Conservation (phyloP, 2,888 invertebrate species). For the Neuroscelio doddi region DNA sequence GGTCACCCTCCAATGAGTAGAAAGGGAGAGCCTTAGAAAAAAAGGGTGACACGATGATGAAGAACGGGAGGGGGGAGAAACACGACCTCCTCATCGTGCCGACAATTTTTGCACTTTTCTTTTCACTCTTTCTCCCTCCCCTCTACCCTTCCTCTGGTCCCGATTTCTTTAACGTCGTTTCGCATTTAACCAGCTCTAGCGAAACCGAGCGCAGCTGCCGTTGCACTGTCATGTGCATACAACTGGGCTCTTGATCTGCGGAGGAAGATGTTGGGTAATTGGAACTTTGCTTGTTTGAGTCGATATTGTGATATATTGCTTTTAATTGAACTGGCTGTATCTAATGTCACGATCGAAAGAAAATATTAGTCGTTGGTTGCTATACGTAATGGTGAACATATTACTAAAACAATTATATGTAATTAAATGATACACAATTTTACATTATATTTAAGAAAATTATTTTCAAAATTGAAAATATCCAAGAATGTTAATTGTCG, state of each 20-base stretch:
- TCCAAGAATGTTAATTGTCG: too few relatives aligned
- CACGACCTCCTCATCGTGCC: conserved; percentile 26
- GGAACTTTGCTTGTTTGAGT: conserved; percentile 40
- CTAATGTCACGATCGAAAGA: neutral
- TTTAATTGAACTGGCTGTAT: conserved; percentile 13
- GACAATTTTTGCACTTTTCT: conserved; percentile 37
- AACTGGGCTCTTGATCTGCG: conserved; percentile 44
- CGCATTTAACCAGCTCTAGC: conserved; percentile 42
- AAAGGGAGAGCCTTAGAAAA: conserved; percentile 13
- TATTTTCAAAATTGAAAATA: too few relatives aligned
- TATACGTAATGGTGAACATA: too few relatives aligned
- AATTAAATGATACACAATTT: too few relatives aligned
- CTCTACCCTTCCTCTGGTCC: neutral
- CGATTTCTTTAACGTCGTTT: conserved; percentile 42
- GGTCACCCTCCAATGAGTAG: conserved; percentile 27
- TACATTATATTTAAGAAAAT: too few relatives aligned
- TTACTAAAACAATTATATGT: too few relatives aligned
- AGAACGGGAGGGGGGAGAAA: neutral
- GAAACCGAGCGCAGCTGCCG: conserved; percentile 42
- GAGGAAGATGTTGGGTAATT: conserved; percentile 45
- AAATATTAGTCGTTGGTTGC: too few relatives aligned
- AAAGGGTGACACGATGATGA: neutral
- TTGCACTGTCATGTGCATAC: conserved; percentile 44
- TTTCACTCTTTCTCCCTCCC: conserved; percentile 16
- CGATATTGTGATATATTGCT: conserved; percentile 25